Base-by-base conservation (phyloP, 2,888 invertebrate genomes). In the Andrena camellia region DNA sequence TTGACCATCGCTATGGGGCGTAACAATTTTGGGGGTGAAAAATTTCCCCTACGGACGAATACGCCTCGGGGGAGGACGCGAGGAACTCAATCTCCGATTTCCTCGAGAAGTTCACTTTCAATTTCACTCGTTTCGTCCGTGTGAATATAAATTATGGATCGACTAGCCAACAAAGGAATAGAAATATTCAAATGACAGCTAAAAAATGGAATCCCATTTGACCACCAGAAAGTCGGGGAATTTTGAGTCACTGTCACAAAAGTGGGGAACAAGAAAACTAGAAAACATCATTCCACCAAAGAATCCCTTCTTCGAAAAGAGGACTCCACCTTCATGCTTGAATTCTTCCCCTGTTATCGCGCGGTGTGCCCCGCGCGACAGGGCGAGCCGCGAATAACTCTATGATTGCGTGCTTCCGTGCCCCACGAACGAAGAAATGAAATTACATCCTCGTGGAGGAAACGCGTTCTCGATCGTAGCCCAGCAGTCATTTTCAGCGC, bases 21-120 rank as follows among this genome's bases (percentile, higher is more conserved):
- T 77, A 70, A 83, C 83, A 83, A 83, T 84, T 75, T 68, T 68
- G 67, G 42, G 10, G 67, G 31, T 59, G 26, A 52, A 73, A 78
- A 81, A 70, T 52, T 52, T 35, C 54, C 23, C 35, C 13, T 5
- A 52, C 35, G 50, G 20, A 62, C 73, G 59, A 63, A 35, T 10
- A 35, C 23, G 29, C 31, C 35, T 35, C 62, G 26, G 17, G 31
- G 20, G 29, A 26, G 50, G n/a, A 20, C 50, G 31, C 31, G 29
- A 66, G 50, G 67, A 66, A 10, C 8, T 42, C 6, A 8, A 33
- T 17, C 48, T 35, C 60, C 69, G 67, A 78, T 74, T 62, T 80
- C 64, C 35, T 48, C 29, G 1, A 42, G 26, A 81, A 81, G 73
- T 81, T 73, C 73, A 48, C 52, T 23, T 17, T 59, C 31, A 52